Evolutionary conservation across 2,888 invertebrate species (phyloP).

Genomic region (Melinopterus prodromus): DNA sequence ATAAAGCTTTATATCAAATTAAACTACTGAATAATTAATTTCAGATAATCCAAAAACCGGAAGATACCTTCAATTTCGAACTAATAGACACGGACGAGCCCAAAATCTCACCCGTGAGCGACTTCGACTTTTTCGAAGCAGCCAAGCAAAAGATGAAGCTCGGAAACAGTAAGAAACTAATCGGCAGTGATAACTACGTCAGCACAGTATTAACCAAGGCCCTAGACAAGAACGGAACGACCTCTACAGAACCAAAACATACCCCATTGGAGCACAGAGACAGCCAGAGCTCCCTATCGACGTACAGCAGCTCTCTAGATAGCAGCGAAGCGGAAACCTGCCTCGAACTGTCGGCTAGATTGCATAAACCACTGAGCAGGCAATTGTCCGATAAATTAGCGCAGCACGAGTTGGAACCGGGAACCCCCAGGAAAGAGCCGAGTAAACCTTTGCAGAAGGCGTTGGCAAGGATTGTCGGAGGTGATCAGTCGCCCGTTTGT

Average conservation of each 20-base stretch:
- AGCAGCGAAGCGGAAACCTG: constrained; percentile 33
- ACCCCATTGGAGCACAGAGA: constrained; percentile 53
- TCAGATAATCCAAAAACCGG: constrained; percentile 65
- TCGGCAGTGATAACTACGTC: constrained; percentile 78
- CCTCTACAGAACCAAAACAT: constrained; percentile 54
- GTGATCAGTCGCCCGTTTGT: constrained; percentile 69
- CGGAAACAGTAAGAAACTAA: constrained; percentile 67
- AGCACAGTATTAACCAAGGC: constrained; percentile 68
- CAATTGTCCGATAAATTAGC: constrained; percentile 63
- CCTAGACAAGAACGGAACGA: constrained; percentile 45
- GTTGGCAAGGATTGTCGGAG: constrained; percentile 44
- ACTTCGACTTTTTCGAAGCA: constrained; percentile 63
- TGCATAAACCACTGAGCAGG: constrained; percentile 75
- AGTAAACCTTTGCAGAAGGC: constrained; percentile 38
- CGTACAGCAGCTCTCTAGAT: constrained; percentile 48
- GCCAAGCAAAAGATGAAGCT: constrained; percentile 57
- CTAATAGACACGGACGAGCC: constrained; percentile 82
- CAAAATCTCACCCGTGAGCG: constrained; percentile 15
- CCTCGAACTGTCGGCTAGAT: constrained; percentile 59
- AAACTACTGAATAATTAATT: not conserved
- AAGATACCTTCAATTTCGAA: constrained; percentile 85
- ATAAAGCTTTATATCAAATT: too few relatives aligned
- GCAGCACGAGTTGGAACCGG: constrained; percentile 32
- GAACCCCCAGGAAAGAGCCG: constrained; percentile 28
- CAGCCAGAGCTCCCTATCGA: constrained; percentile 56